phyloP scores from a whole-genome alignment of 2,888 invertebrate species.

The Diaphora mendica region DNA sequence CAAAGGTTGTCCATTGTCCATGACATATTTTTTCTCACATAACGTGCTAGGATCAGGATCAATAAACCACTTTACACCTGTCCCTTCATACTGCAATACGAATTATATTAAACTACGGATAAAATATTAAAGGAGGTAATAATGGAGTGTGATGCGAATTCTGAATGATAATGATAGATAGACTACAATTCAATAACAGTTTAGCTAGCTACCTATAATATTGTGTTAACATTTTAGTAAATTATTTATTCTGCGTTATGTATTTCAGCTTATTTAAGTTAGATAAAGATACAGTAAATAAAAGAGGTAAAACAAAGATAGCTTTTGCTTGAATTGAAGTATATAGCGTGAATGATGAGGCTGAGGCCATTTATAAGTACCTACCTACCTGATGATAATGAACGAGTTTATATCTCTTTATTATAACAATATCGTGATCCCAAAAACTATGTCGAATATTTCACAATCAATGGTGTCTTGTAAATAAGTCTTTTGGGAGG shows the following conservation, averaged over 20 bases:
- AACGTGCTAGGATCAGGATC: slow-evolving; percentile 58
- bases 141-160: slow-evolving; percentile 49
- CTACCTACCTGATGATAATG: too few species aligned
- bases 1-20: slow-evolving; percentile 37
- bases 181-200: slow-evolving; percentile 4
- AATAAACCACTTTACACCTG: slow-evolving; percentile 68
- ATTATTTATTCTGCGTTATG: not conserved
- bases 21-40: slow-evolving; percentile 61
- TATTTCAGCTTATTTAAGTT: too few species aligned
- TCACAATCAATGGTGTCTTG: too few species aligned
- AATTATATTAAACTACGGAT: slow-evolving; percentile 50
- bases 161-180: slow-evolving; percentile 27
- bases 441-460: too few species aligned
- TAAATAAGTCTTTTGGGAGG: too few species aligned
- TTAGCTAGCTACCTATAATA: not conserved
- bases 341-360: not conserved
- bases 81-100: slow-evolving; percentile 30
- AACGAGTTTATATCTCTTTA: too few species aligned
- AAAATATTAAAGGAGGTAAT: slow-evolving; percentile 38
- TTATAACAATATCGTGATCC: too few species aligned
- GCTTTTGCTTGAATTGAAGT: not conserved
- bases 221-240: not conserved
- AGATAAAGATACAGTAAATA: not conserved
- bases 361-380: not conserved
- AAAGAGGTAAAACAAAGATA: not conserved